phyloP scores from a whole-genome alignment of 2,797 vertebrate genomes.

The Poecilia velifera region DNA sequence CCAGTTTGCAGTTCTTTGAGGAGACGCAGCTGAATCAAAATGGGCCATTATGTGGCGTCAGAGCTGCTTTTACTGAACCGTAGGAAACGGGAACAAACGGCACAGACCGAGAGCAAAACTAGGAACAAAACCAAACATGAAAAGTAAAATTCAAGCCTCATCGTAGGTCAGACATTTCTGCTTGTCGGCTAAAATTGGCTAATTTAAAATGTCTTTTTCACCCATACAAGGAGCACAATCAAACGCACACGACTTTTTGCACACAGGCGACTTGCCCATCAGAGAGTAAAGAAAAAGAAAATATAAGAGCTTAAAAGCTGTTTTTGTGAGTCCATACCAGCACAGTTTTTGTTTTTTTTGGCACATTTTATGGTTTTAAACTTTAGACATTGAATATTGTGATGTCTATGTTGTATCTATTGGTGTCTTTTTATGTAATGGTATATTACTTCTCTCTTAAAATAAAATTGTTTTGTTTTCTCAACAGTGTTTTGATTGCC shows the following conservation, averaged over 20 bases:
- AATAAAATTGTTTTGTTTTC: not conserved
- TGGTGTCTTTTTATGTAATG: not conserved
- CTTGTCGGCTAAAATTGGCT: not conserved
- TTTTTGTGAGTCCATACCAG: not conserved
- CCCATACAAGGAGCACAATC: not conserved
- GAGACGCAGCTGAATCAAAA: not conserved
- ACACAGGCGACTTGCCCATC: not conserved
- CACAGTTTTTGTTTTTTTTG: not conserved
- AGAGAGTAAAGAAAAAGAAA: not conserved
- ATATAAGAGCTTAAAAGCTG: not conserved
- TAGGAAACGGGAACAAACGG: not conserved
- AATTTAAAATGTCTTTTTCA: not conserved
- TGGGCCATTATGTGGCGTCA: not conserved
- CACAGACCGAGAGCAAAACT: not conserved
- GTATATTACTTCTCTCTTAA: not conserved
- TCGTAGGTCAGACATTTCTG: not conserved
- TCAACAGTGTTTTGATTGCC: not conserved
- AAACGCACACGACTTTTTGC: not conserved
- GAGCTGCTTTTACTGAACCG: not conserved
- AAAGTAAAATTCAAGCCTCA: not conserved
- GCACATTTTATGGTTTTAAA: not conserved
- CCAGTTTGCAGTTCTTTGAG: not conserved
- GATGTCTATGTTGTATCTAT: not conserved
- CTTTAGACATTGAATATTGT: not conserved
- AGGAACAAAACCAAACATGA: not conserved